These are phyloP conservation scores for Malurus splendens DNA, from an alignment of 2,797 vertebrate genomes.

Conservation along the genomic window DNA sequence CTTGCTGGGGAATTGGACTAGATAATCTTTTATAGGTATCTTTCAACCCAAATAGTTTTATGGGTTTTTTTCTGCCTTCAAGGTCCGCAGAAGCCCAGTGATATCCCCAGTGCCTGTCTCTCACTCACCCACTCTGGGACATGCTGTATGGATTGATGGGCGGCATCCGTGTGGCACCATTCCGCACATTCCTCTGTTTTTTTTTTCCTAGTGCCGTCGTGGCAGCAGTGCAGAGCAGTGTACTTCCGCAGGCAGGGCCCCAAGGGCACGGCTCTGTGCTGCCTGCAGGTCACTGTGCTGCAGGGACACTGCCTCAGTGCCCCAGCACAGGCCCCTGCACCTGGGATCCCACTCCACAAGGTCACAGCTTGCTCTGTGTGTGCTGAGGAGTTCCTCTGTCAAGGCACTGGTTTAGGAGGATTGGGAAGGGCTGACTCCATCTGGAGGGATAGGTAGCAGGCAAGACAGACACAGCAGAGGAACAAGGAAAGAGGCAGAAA, in stretches of 20 bases:
- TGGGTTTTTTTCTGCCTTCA: background rate
- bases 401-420: accelerated
- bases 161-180: accelerated
- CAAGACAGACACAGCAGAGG: background rate
- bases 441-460: background rate
- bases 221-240: background rate
- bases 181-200: background rate
- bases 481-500: background rate
- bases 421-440: background rate
- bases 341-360: accelerated
- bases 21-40: background rate
- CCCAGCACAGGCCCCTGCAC: background rate
- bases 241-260: background rate
- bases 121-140: accelerated
- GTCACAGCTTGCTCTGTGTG: accelerated
- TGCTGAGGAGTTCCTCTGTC: background rate
- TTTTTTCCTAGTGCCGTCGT: accelerated
- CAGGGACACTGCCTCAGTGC: too few species aligned
- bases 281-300: background rate
- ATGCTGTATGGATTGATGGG: accelerated
- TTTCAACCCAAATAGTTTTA: background rate
- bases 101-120: accelerated
- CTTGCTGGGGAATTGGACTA: background rate
- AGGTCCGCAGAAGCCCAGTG: background rate
- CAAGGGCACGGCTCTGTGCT: accelerated